These are phyloP conservation scores for Ochropleura plecta DNA, from an alignment of 2,888 invertebrate genomes.

Conservation along the genomic window DNA sequence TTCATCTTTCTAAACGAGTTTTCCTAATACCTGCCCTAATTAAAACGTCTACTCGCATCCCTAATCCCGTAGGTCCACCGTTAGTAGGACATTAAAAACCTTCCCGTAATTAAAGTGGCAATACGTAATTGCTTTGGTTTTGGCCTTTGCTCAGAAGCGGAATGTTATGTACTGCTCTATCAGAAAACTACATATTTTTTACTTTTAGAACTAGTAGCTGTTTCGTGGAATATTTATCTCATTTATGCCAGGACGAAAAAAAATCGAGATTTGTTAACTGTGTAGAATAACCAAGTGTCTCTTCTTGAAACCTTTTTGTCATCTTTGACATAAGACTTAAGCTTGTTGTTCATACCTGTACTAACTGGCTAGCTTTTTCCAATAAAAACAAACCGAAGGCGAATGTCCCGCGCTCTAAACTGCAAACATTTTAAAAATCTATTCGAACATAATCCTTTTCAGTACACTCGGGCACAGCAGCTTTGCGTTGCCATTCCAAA, in stretches of 20 bases:
- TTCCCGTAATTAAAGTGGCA: conserved; percentile 30
- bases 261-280: no score
- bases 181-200: background rate
- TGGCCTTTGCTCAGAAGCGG: background rate
- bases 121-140: conserved; percentile 26
- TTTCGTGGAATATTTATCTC: background rate
- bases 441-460: conserved; percentile 60
- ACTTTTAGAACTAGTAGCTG: background rate
- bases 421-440: conserved; percentile 55
- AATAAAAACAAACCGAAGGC: conserved; percentile 36
- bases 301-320: background rate
- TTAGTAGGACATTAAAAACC: conserved; percentile 41
- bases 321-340: conserved; percentile 1
- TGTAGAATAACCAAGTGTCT: background rate
- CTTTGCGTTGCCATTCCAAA: conserved; percentile 55
- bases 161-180: background rate
- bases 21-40: conserved; percentile 56
- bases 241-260: background rate
- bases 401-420: conserved; percentile 35
- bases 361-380: conserved; percentile 25
- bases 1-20: conserved; percentile 54
- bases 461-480: conserved; percentile 48
- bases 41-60: conserved; percentile 45
- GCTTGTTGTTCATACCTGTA: conserved; percentile 21
- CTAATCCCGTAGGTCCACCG: conserved; percentile 20